Base-by-base conservation (phyloP, 2,797 vertebrate species). In the Denticeps clupeoides region DNA sequence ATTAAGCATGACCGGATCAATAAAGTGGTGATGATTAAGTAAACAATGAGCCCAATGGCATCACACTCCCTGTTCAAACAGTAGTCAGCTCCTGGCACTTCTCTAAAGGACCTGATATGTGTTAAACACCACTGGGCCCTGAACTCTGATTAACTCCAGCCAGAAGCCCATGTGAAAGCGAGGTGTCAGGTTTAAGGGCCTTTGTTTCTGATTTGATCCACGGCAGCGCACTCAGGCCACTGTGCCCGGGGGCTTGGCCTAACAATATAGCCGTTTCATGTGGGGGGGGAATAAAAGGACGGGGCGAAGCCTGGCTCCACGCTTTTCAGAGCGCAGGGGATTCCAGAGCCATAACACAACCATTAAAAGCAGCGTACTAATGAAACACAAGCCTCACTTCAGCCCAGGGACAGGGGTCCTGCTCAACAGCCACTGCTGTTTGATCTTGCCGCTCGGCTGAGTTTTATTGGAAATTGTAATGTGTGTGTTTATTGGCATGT, bases 301-400 rank as follows among this genome's bases (percentile, higher is more conserved):
- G 9, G 33, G 16, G 33, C 33, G 37, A 37, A 37, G 33, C 33
- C 33, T 16, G 37, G 33, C 7, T 15, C 15, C 13, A 7, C 32
- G 16, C 16, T 33, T 37, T 33, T 18, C 8, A 6, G 33, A 37
- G 33, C 3, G 16, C 13, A 16, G 3, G 32, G 32, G 13, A 6
- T 15, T 37, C n/a, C 29, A 18, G 33, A 13, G 16, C 5, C 1
- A 33, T 28, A 8, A 32, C 16, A 13, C 1, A 33, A 3, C 33
- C 33, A 37, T 37, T 37, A 37, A 37, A 72, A 73, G 44, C 63
- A 11, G 57, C 40, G 67, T 59, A 4, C 19, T 67, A 72, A 72
- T 77, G 71, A 75, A 78, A 80, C 64, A 61, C 62, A 63, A 72
- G 48, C 65, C 52, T 68, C 62, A 69, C 64, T 60, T 65, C 59